A percentile compares a stretch with the other conserved stretches of the same genome.
These are phyloP conservation scores for Xerus rutilus DNA, from an alignment of 2,797 vertebrate genomes.

Conservation along the genomic window DNA sequence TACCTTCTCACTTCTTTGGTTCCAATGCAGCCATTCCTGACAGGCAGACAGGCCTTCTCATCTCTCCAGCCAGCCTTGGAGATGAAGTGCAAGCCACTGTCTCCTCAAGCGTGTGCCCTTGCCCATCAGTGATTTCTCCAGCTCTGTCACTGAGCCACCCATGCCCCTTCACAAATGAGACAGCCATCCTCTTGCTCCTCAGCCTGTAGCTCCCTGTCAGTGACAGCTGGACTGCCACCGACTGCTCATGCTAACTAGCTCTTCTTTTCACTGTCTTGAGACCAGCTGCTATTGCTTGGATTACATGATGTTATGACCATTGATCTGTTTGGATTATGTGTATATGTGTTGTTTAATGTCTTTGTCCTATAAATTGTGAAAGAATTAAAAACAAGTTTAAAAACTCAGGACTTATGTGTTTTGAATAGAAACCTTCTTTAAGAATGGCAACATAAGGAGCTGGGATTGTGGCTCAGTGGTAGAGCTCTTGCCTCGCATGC, in stretches of 20 bases:
- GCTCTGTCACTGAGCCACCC: neutral
- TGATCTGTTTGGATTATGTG: neutral
- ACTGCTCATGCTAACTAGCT: neutral
- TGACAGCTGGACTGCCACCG: neutral
- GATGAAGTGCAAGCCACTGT: neutral
- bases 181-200: neutral
- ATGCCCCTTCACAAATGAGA: neutral
- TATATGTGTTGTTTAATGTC: neutral
- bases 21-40: neutral
- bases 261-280: neutral
- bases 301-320: fast-evolving
- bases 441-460: neutral
- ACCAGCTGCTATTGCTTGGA: neutral
- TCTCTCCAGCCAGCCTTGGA: neutral
- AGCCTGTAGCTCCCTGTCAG: fast-evolving
- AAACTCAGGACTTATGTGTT: neutral
- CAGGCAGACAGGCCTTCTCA: neutral
- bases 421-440: neutral
- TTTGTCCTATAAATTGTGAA: neutral
- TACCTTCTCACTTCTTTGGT: neutral
- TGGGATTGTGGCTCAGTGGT: too few relatives aligned
- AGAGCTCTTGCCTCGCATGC: too few relatives aligned
- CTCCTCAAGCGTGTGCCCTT: neutral
- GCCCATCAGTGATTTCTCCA: too few relatives aligned
- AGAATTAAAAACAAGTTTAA: neutral